phyloP scores from a whole-genome alignment of 1,140 invertebrate species.

The Drosophila melanogaster region DNA sequence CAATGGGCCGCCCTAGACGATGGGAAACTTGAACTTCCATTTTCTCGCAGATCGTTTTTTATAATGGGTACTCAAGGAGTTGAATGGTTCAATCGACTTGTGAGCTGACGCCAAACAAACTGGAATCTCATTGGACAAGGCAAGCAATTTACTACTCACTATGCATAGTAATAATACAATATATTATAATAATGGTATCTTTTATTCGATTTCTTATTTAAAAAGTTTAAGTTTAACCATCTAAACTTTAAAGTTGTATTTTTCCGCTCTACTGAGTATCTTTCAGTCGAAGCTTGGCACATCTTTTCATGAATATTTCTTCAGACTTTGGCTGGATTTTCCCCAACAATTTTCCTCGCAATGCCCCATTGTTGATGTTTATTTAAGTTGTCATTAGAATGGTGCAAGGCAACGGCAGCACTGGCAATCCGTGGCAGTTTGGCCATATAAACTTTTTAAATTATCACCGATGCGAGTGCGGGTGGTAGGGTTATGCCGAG shows the following conservation, averaged over 20 bases:
- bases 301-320: constrained; percentile 9
- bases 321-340: constrained; percentile 25
- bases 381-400: constrained; percentile 83
- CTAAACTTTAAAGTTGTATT: background rate
- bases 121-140: background rate
- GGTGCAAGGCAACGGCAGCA: constrained; percentile 54
- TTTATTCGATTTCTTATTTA: too few species aligned
- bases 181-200: background rate
- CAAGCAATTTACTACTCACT: background rate
- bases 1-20: constrained; percentile 55
- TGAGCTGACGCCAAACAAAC: background rate
- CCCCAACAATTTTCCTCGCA: constrained; percentile 36
- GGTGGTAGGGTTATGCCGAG: background rate
- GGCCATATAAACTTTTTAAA: constrained; percentile 80
- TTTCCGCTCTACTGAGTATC: background rate
- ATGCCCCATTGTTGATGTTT: constrained; percentile 66
- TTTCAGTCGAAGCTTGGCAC: background rate
- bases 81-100: background rate
- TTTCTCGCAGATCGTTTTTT: constrained; percentile 37
- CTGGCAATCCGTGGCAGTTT: constrained; percentile 49
- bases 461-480: constrained; percentile 67
- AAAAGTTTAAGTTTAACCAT: background rate
- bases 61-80: constrained; percentile 8
- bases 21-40: constrained; percentile 67
- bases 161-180: background rate